These are phyloP conservation scores for Anseranas semipalmata DNA, from an alignment of 2,113 vertebrate genomes.

Conservation along the genomic window DNA sequence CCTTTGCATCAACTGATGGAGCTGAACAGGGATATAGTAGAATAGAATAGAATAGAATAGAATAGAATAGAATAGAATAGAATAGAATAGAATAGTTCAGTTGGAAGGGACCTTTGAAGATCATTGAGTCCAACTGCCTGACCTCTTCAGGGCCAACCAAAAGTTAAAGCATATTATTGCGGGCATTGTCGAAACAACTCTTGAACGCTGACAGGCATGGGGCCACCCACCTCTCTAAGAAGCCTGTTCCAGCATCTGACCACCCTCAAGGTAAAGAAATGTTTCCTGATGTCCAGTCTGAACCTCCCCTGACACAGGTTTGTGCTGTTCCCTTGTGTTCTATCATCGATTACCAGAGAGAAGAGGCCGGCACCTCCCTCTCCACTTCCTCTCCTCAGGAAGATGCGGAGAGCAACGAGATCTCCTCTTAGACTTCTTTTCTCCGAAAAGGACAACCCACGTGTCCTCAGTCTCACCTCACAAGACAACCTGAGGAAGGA, in stretches of 20 bases:
- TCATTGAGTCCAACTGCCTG: neutral
- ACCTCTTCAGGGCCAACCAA: neutral
- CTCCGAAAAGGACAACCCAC: neutral
- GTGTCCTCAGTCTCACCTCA: neutral
- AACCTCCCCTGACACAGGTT: neutral
- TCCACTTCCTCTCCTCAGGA: neutral
- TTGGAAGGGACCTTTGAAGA: neutral
- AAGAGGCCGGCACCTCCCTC: neutral
- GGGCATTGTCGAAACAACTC: neutral
- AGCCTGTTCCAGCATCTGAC: neutral
- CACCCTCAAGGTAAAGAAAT: neutral
- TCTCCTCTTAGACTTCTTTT: neutral
- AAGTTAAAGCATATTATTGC: neutral
- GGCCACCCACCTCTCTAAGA: neutral
- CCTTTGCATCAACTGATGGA: neutral
- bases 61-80: too few species aligned
- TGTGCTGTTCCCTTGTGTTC: neutral
- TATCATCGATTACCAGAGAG: neutral
- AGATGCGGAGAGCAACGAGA: neutral
- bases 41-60: too few species aligned
- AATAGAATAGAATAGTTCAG: too few species aligned
- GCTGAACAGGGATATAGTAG: neutral
- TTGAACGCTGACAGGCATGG: neutral
- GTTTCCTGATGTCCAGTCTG: neutral
- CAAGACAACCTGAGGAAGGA: accelerated